Base-by-base conservation (phyloP, 2,113 vertebrate genomes). In the Trogon surrucura region DNA sequence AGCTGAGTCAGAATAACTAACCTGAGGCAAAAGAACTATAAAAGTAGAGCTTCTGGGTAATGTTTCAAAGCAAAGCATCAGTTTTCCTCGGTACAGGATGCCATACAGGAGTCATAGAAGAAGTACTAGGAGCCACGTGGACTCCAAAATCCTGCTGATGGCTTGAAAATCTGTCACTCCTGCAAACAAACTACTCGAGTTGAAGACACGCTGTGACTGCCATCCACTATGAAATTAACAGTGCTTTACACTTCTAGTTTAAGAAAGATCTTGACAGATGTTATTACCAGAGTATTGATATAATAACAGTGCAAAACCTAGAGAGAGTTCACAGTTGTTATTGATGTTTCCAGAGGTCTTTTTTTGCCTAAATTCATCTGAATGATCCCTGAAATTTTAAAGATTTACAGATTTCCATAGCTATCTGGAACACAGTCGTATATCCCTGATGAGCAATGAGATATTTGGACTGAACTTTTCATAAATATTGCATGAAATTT, bases 361-460 rank as follows among this genome's bases (percentile, higher is more conserved):
- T 91, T 45, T 71, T 62, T 87, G 72, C 45, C 64, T 85, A 73
- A 94, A 80, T 84, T 97, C 12, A 73, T 87, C 64, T 79, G 32
- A 85, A 85, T 1, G 1, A 89, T 66, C 83, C 30, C 29, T 74
- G 54, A 96, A 96, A 82, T 58, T 50, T 71, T 94, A 62, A 84
- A 95, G 84, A 97, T 95, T 89, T 90, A 93, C 48, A 79, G 50
- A 66, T 75, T 95, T 93, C 67, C 19, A 38, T 8, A 73, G 73
- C 56, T 94, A 78, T 74, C 58, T 51, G 66, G 90, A 86, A 58
- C 8, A 4, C 27, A 85, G 27, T 16, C 23, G n/a, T 81, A 50
- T 64, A 96, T 58, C 61, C 30, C 38, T 90, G 64, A 77, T 95
- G 80, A 93, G 60, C 44, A 94, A 82, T 85, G 72, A 58, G 48